These are phyloP conservation scores for Tenthredo amoena DNA, from an alignment of 2,888 invertebrate genomes.

Conservation along the genomic window DNA sequence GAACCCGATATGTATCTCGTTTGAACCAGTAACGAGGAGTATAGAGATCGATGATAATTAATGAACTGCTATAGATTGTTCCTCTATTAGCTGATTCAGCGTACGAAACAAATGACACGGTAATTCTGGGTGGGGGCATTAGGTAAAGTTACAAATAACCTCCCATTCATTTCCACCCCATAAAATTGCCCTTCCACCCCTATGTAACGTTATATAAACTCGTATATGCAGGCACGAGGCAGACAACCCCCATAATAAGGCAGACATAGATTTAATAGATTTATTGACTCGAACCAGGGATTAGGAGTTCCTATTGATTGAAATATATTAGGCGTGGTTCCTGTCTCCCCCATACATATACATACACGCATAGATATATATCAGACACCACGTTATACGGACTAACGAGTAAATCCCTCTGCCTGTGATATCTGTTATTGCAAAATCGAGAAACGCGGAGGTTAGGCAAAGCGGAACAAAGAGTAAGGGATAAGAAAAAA, in stretches of 20 bases:
- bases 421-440: not conserved
- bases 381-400: not conserved
- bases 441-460: not conserved
- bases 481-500: not conserved
- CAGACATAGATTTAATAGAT: constrained; percentile 51
- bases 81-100: constrained; percentile 52
- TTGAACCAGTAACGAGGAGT: not conserved
- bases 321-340: constrained; percentile 49
- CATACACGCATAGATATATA: not conserved
- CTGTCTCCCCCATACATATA: not conserved
- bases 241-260: constrained; percentile 54
- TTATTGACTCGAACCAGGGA: constrained; percentile 52
- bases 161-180: constrained; percentile 50
- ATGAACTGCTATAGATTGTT: constrained; percentile 48
- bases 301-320: constrained; percentile 49
- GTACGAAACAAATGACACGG: constrained; percentile 49
- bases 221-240: not conserved
- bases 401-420: constrained; percentile 7
- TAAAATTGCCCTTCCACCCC: constrained; percentile 52
- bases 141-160: constrained; percentile 52
- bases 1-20: not conserved
- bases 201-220: constrained; percentile 29
- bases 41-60: constrained; percentile 38
- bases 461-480: not conserved
- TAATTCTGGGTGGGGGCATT: constrained; percentile 43